Evolutionary conservation across 2,797 vertebrate genomes (phyloP), one percentile per base, ranked within the genome.

Genomic region (Syncerus caffer): DNA sequence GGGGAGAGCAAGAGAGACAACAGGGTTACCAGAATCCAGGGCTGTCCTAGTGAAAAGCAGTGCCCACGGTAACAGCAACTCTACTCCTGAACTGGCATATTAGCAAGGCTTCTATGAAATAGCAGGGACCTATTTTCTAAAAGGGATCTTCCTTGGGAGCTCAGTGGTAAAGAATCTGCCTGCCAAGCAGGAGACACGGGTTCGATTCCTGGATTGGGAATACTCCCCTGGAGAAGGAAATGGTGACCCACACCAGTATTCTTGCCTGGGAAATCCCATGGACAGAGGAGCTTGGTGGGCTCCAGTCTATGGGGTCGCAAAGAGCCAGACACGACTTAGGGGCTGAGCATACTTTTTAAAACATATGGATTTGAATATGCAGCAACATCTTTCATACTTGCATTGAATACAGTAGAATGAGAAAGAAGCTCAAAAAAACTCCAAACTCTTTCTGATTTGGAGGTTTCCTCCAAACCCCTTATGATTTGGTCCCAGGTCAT

Each of bases 91-190:
- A 62, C 85, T 71, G 86, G 78, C 50, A 93, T 87, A 57, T 92
- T 83, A 91, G 42, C 21, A 45, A 85, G 62, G 64, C 31, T 92
- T 85, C 86, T 93, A 78, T 50, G 84, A 96, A 96, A 96, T 11
- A 85, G 74, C 38, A 82, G 17, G 55, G 14, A 82, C 71, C 31
- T 85, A 2, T 60, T 57, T 91, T 89, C 88, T 87, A 83, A 82
- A 90, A 83, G 80, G 38, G 71, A 13, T 45, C 23, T 76, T 76
- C 38, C 38, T 76, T 76, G 71, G 71, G 11, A 45, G 13, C 71
- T 42, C 34, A 76, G 71, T 42, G 6, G 38, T 25, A 74, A 74
- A 45, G 38, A 74, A 27, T 74, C 71, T 42, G 38, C 38, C 38
- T 74, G 23, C 71, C 71, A 74, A 42, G 38, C 38, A 74, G 71